Evolutionary conservation across 2,888 invertebrate genomes (phyloP), one percentile per base, ranked within the genome.

Genomic region (Eretmocerus hayati): DNA sequence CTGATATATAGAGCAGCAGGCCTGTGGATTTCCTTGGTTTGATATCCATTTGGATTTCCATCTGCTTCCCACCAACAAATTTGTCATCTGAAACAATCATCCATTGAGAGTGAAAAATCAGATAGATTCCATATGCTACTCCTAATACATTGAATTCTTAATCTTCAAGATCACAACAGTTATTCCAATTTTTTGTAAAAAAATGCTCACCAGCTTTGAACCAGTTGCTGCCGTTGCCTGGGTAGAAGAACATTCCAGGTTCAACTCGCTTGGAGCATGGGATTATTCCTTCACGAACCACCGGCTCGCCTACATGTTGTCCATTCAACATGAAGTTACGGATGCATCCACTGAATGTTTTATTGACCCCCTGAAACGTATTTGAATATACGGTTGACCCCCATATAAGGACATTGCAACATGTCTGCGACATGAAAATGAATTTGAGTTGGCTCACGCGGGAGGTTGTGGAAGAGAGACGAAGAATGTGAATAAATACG

Each of bases 1-100:
- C 90, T 65, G 92, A 88, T 3, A 91, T 90, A 4, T 91, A 85
- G 56, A 94, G 76, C 37, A 99, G 71, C 18, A 96, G 76, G 3
- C 96, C 97, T 2, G 87, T 84, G 5, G 83, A 78, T 57, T 85
- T 83, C 16, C 95, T 79, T 0, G 95, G 92, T 53, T 87, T 87
- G 49, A 96, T 86, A 56, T 91, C 87, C 77, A 96, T 80, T 31
- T 80, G 80, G 33, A 95, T 84, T 1, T 84, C 83, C 51, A 92
- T 79, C 58, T 85, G 83, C 33, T 78, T 72, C 4, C 92, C 92
- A 3, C 94, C 90, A 52, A 75, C 79, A 75, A 87, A 93, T 59
- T 77, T 81, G 31, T 90, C 87, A 47, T 78, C 80, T 79, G 67
- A n/a, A 70, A 70, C 2, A 37, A 20, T 37, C 11, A 26, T 26